Evolutionary conservation across 2,113 vertebrate species (phyloP), one percentile per base, ranked within the genome.

Genomic region (Pandion haliaetus): DNA sequence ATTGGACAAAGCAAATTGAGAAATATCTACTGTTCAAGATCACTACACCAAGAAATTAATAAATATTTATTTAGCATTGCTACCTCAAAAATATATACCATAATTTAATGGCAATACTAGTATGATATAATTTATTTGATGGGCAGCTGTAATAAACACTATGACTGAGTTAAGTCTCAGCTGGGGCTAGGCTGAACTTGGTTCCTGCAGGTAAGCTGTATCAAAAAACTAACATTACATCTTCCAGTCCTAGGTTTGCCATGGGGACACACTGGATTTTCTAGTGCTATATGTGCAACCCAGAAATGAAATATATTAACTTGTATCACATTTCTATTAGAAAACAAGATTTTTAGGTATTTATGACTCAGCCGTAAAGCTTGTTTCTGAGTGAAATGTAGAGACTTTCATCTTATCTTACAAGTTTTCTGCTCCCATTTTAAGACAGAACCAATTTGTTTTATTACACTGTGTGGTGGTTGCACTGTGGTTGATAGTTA

Each of bases 251-350:
- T 19, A 65, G 63, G 28, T 50, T 90, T 96, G 77, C 62, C 74
- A 26, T 12, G n/a, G 91, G 44, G 74, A 54, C 54, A 67, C 70
- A 47, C 5, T 10, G 36, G 91, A 88, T 96, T 97, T 93, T 71
- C 59, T 50, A 50, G 21, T 70, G 79, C 81, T 95, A 5, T 14
- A 31, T 66, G 67, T 52, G 74, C 52, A 49, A 90, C 86, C 74
- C 67, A 84, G 34, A 92, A 94, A 93, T 84, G 36, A 93, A 93
- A 93, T 97, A 89, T 95, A 96, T 97, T 94, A 97, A 95, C 76
- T 73, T 65, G 21, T 49, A 85, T 92, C 58, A 61, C 31, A 38
- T 84, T 95, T 97, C 92, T 94, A 93, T 97, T 96, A 97, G 96
- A 95, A 97, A 95, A 87, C 45, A 71, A 93, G 88, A 67, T 84